These are phyloP conservation scores for Misgurnus anguillicaudatus DNA, from an alignment of 2,113 vertebrate species.

Conservation along the genomic window DNA sequence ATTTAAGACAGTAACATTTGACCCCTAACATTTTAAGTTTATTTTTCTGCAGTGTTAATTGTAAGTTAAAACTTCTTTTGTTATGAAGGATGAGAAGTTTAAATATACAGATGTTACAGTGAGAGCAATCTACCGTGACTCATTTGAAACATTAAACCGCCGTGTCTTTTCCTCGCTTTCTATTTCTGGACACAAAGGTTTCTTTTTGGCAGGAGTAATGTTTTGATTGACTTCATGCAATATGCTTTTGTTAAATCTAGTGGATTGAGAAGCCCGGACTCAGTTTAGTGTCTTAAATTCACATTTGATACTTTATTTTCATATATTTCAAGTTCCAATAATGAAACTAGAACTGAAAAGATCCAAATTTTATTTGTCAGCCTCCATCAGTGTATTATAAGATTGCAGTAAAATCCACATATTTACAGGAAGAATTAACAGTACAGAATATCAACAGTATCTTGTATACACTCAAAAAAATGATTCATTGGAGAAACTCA, in stretches of 20 bases:
- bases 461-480: too few relatives aligned
- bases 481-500: too few relatives aligned
- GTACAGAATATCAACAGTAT: too few relatives aligned
- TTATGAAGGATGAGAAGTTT: not conserved
- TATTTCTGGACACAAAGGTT: constrained; percentile 1
- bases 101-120: not conserved
- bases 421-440: too few relatives aligned
- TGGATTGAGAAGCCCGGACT: not conserved
- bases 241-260: not conserved
- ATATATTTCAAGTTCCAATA: too few relatives aligned
- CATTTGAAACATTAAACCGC: not conserved
- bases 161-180: not conserved
- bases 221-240: constrained; percentile 13
- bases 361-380: too few relatives aligned
- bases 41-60: not conserved
- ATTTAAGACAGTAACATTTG: not conserved
- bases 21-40: not conserved
- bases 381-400: too few relatives aligned
- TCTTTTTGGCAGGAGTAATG: constrained; percentile 6
- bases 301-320: too few relatives aligned
- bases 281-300: too few relatives aligned
- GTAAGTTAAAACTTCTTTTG: not conserved
- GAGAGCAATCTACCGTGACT: not conserved
- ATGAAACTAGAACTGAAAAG: too few relatives aligned
- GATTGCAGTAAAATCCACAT: too few relatives aligned